Base-by-base conservation (phyloP, 23 tunicate genomes). In the Trididemnum nubilum region DNA sequence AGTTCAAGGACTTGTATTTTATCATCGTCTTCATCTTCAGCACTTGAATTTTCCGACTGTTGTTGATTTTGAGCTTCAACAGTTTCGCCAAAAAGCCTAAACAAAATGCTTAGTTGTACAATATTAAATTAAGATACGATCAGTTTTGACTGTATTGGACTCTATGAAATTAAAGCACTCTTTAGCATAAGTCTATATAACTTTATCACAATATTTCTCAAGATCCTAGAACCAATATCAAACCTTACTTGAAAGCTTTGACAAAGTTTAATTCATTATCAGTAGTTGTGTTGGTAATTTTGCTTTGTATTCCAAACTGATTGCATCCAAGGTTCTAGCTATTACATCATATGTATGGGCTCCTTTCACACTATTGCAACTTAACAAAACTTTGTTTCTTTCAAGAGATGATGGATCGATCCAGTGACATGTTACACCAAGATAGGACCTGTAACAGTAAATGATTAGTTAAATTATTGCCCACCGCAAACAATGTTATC, bases 401-500 rank as follows among this genome's bases (percentile, higher is more conserved):
- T 77, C 22, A 7, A 77, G n/a, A 1, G 81, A 19, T 2, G 31
- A 19, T 77, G 51, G 26, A 57, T 77, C 67, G 3, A 77, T 77
- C 81, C 81, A 77, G 37, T 77, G 81, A 27, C 66, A 52, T 2
- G 81, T 77, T n/a, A 77, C 32, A 32, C 81, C 67, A 52, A 77
- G 25, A 36, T 77, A 77, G 24, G 81, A 77, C 38, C 81, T 52
- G 60, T 22, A 36, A 39, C 25, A 7, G 31, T 21, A 70, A 12
- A 61, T 61, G 67, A 61, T 21, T 12, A 61, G 21, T 15, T 61
- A 34, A 32, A 12, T 9, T 69, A 5, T 3, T 27, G 39, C 4
- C 74, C 7, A 69, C 4, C 18, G 36, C 37, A 69, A 7, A 33
- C 39, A 69, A 69, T 4, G n/a, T n/a, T n/a, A n/a, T 12, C 57